Conservation (phyloP, 1,140 invertebrate genomes). For the Bombus balteatus region DNA sequence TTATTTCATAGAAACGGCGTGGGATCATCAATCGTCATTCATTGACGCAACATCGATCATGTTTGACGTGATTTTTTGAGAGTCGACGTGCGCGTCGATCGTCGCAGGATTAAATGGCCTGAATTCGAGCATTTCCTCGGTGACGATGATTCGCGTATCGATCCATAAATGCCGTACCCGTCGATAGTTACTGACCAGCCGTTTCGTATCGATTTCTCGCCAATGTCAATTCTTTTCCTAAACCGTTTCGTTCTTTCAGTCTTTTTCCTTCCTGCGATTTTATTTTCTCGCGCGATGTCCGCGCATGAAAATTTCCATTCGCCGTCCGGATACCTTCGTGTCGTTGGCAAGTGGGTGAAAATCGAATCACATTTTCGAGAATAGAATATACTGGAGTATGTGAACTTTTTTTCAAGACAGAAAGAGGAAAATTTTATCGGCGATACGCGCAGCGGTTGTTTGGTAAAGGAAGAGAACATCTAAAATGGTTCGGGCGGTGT, state of each 20-base stretch:
- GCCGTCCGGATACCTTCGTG: too few relatives aligned
- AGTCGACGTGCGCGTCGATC: constrained; percentile 27
- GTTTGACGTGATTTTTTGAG: constrained; percentile 47
- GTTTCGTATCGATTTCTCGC: constrained; percentile 28
- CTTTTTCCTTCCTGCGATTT: background rate
- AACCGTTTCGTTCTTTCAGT: too few relatives aligned
- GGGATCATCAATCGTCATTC: constrained; percentile 60
- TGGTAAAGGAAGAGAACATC: background rate
- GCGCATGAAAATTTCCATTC: background rate
- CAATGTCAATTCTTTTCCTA: background rate
- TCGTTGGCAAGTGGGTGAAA: background rate
- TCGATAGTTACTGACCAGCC: background rate
- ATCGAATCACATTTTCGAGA: background rate
- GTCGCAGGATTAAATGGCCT: constrained; percentile 22
- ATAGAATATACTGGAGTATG: too few relatives aligned
- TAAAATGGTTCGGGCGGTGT: background rate
- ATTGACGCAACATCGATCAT: constrained; percentile 48
- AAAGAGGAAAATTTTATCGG: background rate
- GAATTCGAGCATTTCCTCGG: constrained; percentile 40
- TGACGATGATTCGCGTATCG: constrained; percentile 49
- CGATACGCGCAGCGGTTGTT: background rate
- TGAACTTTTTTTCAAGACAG: background rate
- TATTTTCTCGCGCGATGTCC: too few relatives aligned
- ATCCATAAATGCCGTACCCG: constrained; percentile 52
- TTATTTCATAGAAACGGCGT: constrained; percentile 34